A percentile compares a stretch with the other conserved stretches of the same genome.
phyloP scores from a whole-genome alignment of 23 tunicate genomes.

The Corella eumyota region DNA sequence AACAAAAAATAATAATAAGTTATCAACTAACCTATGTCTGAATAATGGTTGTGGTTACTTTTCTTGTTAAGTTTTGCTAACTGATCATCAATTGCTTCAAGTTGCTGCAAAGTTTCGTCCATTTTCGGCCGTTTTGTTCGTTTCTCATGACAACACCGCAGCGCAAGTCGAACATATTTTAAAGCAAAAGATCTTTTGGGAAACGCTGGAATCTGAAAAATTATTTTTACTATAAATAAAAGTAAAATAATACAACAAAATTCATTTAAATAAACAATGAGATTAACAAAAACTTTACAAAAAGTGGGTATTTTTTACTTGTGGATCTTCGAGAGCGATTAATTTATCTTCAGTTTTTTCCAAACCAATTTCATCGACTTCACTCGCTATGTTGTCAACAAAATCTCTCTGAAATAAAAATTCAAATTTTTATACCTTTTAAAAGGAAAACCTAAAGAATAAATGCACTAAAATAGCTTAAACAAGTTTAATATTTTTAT shows the following conservation, averaged over 20 bases:
- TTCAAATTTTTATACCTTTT: background rate
- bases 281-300: background rate
- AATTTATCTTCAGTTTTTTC: constrained; percentile 26
- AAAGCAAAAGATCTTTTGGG: constrained; percentile 19
- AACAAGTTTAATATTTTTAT: background rate
- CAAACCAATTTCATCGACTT: constrained; percentile 10
- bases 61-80: too few species aligned
- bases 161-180: constrained; percentile 46
- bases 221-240: background rate
- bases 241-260: background rate
- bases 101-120: constrained; percentile 27
- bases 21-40: too few species aligned
- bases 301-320: constrained; percentile 15
- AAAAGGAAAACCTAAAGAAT: background rate
- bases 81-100: constrained; percentile 44
- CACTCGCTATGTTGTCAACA: constrained; percentile 65
- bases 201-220: constrained; percentile 19
- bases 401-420: constrained; percentile 52
- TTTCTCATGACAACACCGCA: constrained; percentile 70
- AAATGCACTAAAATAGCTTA: background rate
- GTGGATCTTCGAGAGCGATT: constrained; percentile 35
- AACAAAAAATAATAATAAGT: too few species aligned
- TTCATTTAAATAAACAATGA: background rate
- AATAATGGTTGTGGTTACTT: too few species aligned
- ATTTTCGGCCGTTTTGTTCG: constrained; percentile 70